Conservation (phyloP, 2,113 vertebrate genomes). For the Sciurus niger region DNA sequence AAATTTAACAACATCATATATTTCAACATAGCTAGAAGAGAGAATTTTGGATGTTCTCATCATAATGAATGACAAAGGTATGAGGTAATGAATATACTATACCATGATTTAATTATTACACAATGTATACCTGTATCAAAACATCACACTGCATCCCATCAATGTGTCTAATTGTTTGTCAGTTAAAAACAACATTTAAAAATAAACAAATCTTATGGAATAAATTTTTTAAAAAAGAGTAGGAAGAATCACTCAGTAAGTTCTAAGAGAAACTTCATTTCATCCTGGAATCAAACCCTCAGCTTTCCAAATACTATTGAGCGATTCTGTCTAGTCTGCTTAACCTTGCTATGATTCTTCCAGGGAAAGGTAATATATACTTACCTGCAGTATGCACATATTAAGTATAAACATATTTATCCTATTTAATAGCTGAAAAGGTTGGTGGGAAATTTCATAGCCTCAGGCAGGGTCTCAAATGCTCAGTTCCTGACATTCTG, state of each 20-base stretch:
- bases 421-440: not conserved
- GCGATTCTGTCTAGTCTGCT: not conserved
- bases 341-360: not conserved
- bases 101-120: not conserved
- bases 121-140: not conserved
- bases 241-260: not conserved
- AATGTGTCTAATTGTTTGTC: not conserved
- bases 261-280: not conserved
- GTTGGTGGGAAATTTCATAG: not conserved
- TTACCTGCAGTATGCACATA: not conserved
- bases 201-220: not conserved
- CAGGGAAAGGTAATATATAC: not conserved
- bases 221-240: not conserved
- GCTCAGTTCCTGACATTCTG: not conserved
- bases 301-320: conserved; percentile 26
- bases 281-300: not conserved
- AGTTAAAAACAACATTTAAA: not conserved
- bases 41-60: not conserved
- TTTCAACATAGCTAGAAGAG: not conserved
- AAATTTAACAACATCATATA: not conserved
- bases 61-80: not conserved
- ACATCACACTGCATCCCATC: not conserved
- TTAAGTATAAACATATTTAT: not conserved
- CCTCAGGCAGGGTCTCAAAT: not conserved
- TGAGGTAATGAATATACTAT: not conserved